Evolutionary conservation across 2,113 vertebrate species (phyloP), one percentile per base, ranked within the genome.

Genomic region (Varanus komodoensis): DNA sequence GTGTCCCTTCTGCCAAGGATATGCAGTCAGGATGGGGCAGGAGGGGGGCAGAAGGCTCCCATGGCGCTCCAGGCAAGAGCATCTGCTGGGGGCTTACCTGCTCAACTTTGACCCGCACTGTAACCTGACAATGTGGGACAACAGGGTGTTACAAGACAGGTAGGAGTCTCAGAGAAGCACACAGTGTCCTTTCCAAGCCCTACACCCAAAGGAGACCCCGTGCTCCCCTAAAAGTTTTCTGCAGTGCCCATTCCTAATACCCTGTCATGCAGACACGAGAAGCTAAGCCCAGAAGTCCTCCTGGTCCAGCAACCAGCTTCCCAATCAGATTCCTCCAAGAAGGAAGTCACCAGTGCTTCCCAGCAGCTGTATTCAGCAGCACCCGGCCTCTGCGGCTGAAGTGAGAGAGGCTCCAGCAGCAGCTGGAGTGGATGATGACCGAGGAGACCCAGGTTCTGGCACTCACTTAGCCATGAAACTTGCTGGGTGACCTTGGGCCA

Each of bases 21-120:
- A 90, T 2, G 25, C 83, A 90, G 23, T 90, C 89, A 1, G 75
- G 89, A 80, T 90, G 89, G 64, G 89, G 89, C 82, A 90, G 64
- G 12, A 90, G 82, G 0, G 83, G 84, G 15, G 48, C 75, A 32
- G 89, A 77, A 57, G 82, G 82, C 32, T 90, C 89, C 89, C 89
- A 90, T 0, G 89, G 75, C 2, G 64, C 89, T 57, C 74, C 75
- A 6, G 89, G 89, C 50, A 90, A 29, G 29, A 85, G 44, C 89
- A 90, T 90, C 27, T 90, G 74, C 50, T 90, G 89, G 7, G 89
- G 89, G 89, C 89, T 90, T 34, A 90, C 89, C 89, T 90, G 89
- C 11, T 90, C 89, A 2, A 90, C 89, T 14, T 90, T 90, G n/a
- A 90, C 89, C 48, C 89, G 89, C 64, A 90, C 89, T 12, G 89